These are phyloP conservation scores for Taurulus bubalis DNA, from an alignment of 2,113 vertebrate genomes.

Conservation along the genomic window DNA sequence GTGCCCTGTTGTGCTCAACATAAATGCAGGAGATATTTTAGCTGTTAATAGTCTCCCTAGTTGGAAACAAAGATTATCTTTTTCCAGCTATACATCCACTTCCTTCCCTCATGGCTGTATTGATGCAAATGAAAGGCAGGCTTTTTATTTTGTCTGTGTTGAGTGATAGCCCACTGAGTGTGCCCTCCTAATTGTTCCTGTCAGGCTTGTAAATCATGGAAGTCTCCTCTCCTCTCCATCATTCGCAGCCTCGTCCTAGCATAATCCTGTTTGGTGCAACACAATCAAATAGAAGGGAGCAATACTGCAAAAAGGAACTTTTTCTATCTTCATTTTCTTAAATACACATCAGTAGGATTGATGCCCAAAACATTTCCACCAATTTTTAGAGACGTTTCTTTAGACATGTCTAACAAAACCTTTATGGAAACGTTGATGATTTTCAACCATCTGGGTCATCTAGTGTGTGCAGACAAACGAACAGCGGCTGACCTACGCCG, in stretches of 20 bases:
- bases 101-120: conserved; percentile 27
- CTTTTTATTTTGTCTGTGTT: conserved; percentile 65
- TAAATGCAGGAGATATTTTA: conserved; percentile 17
- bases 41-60: conserved; percentile 32
- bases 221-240: conserved; percentile 61
- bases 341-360: conserved; percentile 25
- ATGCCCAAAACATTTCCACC: conserved; percentile 8
- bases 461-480: neutral
- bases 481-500: neutral
- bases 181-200: conserved; percentile 75
- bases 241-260: conserved; percentile 52
- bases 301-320: conserved; percentile 30
- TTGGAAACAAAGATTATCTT: conserved; percentile 33
- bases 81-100: conserved; percentile 31
- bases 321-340: conserved; percentile 4
- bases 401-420: neutral
- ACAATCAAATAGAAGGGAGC: conserved; percentile 41
- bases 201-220: conserved; percentile 74
- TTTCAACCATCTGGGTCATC: neutral
- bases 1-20: neutral
- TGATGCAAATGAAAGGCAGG: conserved; percentile 61
- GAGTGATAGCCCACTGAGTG: conserved; percentile 68
- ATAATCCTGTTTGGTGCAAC: conserved; percentile 66
- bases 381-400: conserved; percentile 22
- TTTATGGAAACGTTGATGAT: neutral